A percentile compares a stretch with the other conserved stretches of the same genome.
Conservation (phyloP, 1,140 invertebrate genomes). For the Rhagoletis zephyria region DNA sequence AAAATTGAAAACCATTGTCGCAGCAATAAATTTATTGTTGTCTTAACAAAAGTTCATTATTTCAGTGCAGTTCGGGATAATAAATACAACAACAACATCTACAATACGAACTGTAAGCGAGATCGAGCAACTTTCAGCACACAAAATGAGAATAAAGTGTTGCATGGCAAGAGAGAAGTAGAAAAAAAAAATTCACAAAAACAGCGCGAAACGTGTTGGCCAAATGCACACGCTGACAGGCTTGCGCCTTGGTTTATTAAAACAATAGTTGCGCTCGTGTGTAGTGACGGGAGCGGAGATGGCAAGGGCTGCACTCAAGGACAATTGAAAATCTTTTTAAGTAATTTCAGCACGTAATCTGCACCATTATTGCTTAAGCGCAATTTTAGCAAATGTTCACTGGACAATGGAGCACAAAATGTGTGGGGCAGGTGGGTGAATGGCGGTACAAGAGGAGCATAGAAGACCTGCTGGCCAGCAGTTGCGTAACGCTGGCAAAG, state of each 20-base stretch:
- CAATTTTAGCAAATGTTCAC: conserved; percentile 51
- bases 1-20: conserved; percentile 59
- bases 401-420: background rate
- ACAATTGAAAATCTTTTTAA: conserved; percentile 72
- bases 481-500: too few relatives aligned
- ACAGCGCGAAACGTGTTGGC: conserved; percentile 28
- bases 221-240: conserved; percentile 25
- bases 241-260: background rate
- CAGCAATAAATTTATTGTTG: conserved; percentile 70
- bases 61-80: conserved; percentile 56
- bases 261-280: conserved; percentile 1
- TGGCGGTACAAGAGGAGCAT: too few relatives aligned
- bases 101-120: background rate
- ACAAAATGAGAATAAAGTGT: background rate
- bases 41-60: conserved; percentile 71
- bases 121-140: background rate
- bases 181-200: background rate
- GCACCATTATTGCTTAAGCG: conserved; percentile 65
- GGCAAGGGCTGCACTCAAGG: background rate
- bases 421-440: too few relatives aligned
- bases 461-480: too few relatives aligned
- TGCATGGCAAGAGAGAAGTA: background rate
- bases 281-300: background rate
- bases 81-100: conserved; percentile 29
- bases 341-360: conserved; percentile 72